Evolutionary conservation across 2,113 vertebrate genomes (phyloP), one percentile per base, ranked within the genome.

Genomic region (Elanus axillaris): DNA sequence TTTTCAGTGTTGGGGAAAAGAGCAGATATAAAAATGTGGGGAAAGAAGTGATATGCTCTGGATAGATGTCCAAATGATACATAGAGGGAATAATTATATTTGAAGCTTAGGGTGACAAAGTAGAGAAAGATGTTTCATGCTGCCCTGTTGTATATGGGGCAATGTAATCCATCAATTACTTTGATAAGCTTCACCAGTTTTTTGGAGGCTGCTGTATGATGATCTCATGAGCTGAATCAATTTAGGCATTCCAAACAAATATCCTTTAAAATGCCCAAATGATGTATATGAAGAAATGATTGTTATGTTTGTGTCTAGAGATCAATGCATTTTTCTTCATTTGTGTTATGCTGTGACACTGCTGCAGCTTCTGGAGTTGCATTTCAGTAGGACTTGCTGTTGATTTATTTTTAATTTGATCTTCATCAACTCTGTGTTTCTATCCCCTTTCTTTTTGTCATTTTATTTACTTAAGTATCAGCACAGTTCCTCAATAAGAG

Each of bases 381-480:
- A 80, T 94, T 88, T 96, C 94, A 90, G 84, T 94, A 94, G 91
- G 63, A 83, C 80, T 96, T 96, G 81, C 67, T 85, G 84, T 96
- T 97, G 91, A 96, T 96, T 97, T 96, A 93, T 97, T 97, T 94
- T 97, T 90, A 97, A 92, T 93, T 97, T 97, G 94, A 96, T 96
- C 94, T 97, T 97, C 97, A 98, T 98, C 96, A 97, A 84, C 95
- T 98, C 97, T 97, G 87, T 97, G 91, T 96, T 95, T 95, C 94
- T 94, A 92, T 91, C 78, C 85, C 31, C 19, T 96, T 98, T 96
- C 90, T 95, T 98, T 98, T 96, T 95, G 94, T 96, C 96, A 96
- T 96, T 97, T 98, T 98, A 95, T 96, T 98, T 98, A 96, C 97
- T 97, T 97, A 98, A 98, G 96, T 98, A 98, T 98, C 95, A 97